These are phyloP conservation scores for Rallus crepitans DNA, from an alignment of 2,797 vertebrate species.

Conservation along the genomic window DNA sequence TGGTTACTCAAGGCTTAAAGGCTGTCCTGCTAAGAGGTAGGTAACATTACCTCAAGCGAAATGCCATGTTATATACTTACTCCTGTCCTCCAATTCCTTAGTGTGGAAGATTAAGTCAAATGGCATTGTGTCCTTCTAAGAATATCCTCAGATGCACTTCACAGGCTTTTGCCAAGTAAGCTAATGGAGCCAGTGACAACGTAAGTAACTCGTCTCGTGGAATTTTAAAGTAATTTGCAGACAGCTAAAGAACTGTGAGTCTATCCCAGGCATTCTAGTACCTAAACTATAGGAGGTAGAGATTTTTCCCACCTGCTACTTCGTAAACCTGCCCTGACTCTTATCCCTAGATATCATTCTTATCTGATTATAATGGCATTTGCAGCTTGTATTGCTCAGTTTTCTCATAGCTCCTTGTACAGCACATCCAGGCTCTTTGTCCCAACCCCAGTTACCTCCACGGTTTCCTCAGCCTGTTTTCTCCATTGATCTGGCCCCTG, in stretches of 20 bases:
- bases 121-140: background rate
- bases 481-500: accelerated
- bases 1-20: background rate
- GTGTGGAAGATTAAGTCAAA: background rate
- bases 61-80: background rate
- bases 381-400: background rate
- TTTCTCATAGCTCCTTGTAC: background rate
- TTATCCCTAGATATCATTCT: background rate
- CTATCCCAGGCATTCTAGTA: background rate
- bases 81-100: background rate
- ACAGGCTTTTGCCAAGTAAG: background rate
- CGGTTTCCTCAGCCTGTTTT: background rate
- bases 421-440: background rate
- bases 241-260: background rate
- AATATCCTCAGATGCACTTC: background rate
- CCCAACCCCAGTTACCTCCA: background rate
- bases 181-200: background rate
- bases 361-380: background rate
- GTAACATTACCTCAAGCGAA: background rate
- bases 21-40: background rate
- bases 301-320: background rate
- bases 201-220: background rate
- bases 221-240: conserved; percentile 23
- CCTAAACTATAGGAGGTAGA: background rate
- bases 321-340: background rate